Evolutionary conservation across 2,888 invertebrate species (phyloP), one percentile per base, ranked within the genome.

Genomic region (Tetranychus piercei): DNA sequence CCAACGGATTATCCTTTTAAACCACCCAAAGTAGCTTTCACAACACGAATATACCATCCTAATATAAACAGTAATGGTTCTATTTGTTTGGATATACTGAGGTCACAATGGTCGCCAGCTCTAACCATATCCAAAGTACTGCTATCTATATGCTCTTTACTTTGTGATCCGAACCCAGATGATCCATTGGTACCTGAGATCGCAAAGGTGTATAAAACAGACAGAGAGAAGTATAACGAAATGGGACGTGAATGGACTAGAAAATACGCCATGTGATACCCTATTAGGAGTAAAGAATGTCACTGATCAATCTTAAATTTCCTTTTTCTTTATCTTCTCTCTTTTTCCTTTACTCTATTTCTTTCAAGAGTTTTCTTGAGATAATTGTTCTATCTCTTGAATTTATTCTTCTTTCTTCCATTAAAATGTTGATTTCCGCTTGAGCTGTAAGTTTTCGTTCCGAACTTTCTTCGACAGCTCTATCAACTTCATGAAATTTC

Each of bases 1-100:
- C 97, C 99, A 83, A 97, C 97, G 65, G 99, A 99, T 86, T 99
- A 99, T 86, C 99, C 99, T 82, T 99, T 99, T 86, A 99, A 99
- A 64, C 73, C 73, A 43, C 73, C 73, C 7, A 73, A 73, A 67
- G 73, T 73, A 66, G 34, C 67, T 67, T 73, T 67, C 73, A 69
- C 66, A 43, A 73, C 73, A 11, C 66, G 69, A 18, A 73, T 73
- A 67, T 73, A 73, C 22, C 73, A 73, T 69, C 73, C 73, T 18
- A 69, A 73, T 73, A 73, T 73, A 43, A 73, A 73, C 69, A 67
- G 67, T 34, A 97, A 99, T 88, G 99, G 97, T 86, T 95, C 95
- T 87, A 99, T 99, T 88, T 99, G 99, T 87, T 90, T 99, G 87
- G 99, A 99, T 87, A 99, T 99, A 86, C 88, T 99, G 86, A 44